Evolutionary conservation across 2,888 invertebrate species (phyloP), one percentile per base, ranked within the genome.

Genomic region (Meteorus cinctellus): DNA sequence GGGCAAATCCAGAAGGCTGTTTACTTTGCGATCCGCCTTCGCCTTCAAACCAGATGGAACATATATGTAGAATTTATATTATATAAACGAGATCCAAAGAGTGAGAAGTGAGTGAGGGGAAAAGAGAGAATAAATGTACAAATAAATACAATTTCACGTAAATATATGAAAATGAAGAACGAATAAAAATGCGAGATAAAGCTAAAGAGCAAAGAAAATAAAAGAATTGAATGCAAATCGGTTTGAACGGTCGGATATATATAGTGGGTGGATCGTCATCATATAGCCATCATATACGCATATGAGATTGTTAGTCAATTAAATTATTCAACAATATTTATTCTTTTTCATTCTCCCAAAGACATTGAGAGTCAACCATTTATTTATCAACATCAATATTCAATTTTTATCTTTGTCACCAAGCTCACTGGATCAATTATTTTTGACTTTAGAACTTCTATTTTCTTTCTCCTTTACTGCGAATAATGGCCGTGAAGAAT

Each of bases 171-270:
- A 12, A 41, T 41, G 8, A 12, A 41, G 8, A 41, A 12, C 2
- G 8, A 41, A 12, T 41, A 41, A 12, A 41, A 41, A 41, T 41
- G 41, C 6, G 12, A 41, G 41, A 41, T 55, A 19, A 60, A 27
- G 29, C 10, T 41, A 36, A n/a, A 6, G 48, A 55, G 19, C 2
- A 12, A 14, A n/a, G 51, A 48, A 48, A 60, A 68, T 74, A 63
- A 45, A 29, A 48, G 36, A 63, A 74, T 75, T 65, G 65, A 74
- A 74, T 74, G 74, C 74, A 74, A 74, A 74, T 74, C 69, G 16
- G 41, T 24, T 69, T 74, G 69, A 74, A 74, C 70, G 59, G 31
- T 70, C 14, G 12, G 12, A 59, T 48, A 48, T 48, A 27, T 29
- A 16, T 62, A 41, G 70, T 75, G 74, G 74, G 74, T 70, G 70